Base-by-base conservation (phyloP, 2,797 vertebrate genomes). In the Champsocephalus gunnari region DNA sequence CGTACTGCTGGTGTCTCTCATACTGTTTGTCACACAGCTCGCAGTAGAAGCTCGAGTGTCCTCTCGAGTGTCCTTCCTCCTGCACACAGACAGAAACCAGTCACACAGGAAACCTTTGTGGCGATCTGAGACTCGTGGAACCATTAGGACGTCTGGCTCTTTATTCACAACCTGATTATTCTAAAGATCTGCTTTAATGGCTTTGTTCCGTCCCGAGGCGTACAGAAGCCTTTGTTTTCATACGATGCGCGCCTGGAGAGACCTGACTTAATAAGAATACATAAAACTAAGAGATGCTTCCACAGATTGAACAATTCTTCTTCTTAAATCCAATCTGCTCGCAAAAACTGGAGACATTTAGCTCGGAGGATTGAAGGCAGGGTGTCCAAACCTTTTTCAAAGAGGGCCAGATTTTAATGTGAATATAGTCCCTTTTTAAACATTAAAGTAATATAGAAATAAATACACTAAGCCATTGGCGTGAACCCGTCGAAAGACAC, bases 21-120 rank as follows among this genome's bases (percentile, higher is more conserved):
- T 99, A 99, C 90, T 98, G 97, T 91, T 99, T 99, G 89, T 99
- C 96, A 76, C 98, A 99, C 72, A 99, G 95, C 88, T 98, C 95
- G 83, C 98, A 99, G 95, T 99, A 99, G 89, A 99, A 96, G 82
- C 96, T 97, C 75, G 97, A 96, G 79, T 95, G 91, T 86, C 96
- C 93, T 90, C 96, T 97, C 75, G 97, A 96, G 79, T 95, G 91
- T 86, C 96, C 93, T 90, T 96, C 92, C 95, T 98, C 91, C 93
- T 93, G 9, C 53, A 68, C 1, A 68, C 54, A 75, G 7, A 61
- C 8, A 64, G 12, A 6, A 4, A n/a, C 7, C 38, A 58, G 47
- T 75, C 48, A n/a, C 47, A 38, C 3, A 50, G 44, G 21, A 68
- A 59, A 65, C 41, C 12, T 51, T 59, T 59, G 70, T 24, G 45